A percentile compares a stretch with the other conserved stretches of the same genome.
Evolutionary conservation across 2,797 vertebrate species (phyloP).

Genomic region (Lateolabrax maculatus): DNA sequence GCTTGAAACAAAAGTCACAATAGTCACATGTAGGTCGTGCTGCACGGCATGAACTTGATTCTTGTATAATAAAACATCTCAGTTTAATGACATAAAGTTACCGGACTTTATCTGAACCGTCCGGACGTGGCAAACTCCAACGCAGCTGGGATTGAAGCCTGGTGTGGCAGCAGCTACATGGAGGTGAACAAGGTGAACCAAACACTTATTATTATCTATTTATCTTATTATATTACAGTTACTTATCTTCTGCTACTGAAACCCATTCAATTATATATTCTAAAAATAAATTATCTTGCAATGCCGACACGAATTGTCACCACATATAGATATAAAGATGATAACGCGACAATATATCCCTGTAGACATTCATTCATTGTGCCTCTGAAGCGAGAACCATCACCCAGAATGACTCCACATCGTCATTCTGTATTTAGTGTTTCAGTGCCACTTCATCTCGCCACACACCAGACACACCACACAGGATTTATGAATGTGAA

Average conservation of each 20-base stretch:
- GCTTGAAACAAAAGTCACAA: background rate
- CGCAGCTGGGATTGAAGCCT: constrained; percentile 18
- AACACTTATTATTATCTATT: constrained; percentile 54
- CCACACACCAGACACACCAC: constrained; percentile 4
- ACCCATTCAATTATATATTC: constrained; percentile 31
- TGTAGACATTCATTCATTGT: constrained; percentile 57
- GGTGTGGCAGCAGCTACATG: constrained; percentile 28
- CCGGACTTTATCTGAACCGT: background rate
- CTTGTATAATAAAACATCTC: background rate
- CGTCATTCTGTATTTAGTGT: constrained; percentile 50
- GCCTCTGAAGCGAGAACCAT: constrained; percentile 70
- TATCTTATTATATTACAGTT: constrained; percentile 49
- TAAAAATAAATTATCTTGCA: background rate
- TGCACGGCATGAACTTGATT: background rate
- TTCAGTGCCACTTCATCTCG: constrained; percentile 56
- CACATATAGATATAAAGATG: constrained; percentile 18
- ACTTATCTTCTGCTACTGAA: constrained; percentile 44
- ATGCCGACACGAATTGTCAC: constrained; percentile 27
- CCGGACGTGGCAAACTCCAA: background rate
- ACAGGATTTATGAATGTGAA: constrained; percentile 47
- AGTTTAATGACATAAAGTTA: background rate
- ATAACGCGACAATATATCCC: constrained; percentile 45
- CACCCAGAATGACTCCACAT: constrained; percentile 24
- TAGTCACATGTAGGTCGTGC: background rate
- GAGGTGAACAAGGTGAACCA: constrained; percentile 41